These are phyloP conservation scores for Pituophis catenifer DNA, from an alignment of 2,113 vertebrate genomes.

Conservation along the genomic window DNA sequence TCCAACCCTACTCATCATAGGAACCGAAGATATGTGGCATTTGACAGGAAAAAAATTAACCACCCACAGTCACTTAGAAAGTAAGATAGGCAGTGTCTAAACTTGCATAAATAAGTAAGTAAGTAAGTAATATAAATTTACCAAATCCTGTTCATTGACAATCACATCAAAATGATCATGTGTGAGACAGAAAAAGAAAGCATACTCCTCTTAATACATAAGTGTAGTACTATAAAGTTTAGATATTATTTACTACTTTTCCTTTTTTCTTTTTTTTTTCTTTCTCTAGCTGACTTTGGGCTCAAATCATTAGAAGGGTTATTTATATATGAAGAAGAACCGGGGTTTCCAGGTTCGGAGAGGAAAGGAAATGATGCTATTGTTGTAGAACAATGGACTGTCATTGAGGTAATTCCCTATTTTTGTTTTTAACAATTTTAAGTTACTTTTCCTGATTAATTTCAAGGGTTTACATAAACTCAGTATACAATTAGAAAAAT, in stretches of 20 bases:
- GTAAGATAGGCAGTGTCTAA: not conserved
- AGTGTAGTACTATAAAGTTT: not conserved
- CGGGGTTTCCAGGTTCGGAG: conserved; percentile 64
- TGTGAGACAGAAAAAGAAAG: not conserved
- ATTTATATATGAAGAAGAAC: conserved; percentile 92
- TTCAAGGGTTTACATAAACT: not conserved
- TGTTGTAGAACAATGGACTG: conserved; percentile 96
- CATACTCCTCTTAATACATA: not conserved
- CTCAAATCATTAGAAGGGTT: conserved; percentile 90
- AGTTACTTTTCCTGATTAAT: conserved; percentile 14
- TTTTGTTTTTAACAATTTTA: conserved; percentile 21
- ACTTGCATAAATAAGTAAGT: not conserved
- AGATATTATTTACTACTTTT: not conserved
- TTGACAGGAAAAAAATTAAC: not conserved
- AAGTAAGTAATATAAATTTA: not conserved
- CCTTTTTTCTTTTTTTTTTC: conserved; percentile 31
- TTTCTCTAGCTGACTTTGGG: conserved; percentile 80
- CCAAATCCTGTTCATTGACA: not conserved
- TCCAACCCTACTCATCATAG: not conserved
- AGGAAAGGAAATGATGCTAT: conserved; percentile 90
- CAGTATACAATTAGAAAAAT: not conserved
- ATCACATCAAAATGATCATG: not conserved
- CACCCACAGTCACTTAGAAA: not conserved
- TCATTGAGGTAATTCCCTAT: conserved; percentile 84
- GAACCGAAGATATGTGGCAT: not conserved